Base-by-base conservation (phyloP, 1,140 invertebrate genomes). In the Tetramorium alpestre region DNA sequence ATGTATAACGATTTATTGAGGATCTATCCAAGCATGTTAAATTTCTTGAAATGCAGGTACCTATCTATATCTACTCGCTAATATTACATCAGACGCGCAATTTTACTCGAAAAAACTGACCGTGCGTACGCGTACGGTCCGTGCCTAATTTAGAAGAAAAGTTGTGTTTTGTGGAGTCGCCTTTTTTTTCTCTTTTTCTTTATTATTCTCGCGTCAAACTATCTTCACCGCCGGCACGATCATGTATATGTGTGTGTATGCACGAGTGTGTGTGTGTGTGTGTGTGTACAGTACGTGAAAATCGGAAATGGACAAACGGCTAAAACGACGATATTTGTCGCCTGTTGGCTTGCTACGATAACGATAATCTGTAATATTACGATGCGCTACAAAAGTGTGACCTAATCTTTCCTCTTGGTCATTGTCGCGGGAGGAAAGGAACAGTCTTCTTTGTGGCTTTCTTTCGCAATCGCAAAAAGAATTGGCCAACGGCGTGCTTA, bases 1-100 rank as follows among this genome's bases (percentile, higher is more conserved):
- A 94, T 94, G 94, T 94, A 94, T 94, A 94, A 94, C 94, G 93
- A 94, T 94, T 94, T 94, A 94, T 94, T 94, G 93, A 94, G 92
- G 92, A 94, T 89, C 94, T 94, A 94, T 94, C 90, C 91, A 94
- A 94, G 93, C 94, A 94, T 92, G 91, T 94, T 94, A 92, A 93
- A 93, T 94, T 94, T 94, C 91, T 93, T 92, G 92, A 94, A 94
- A 94, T 94, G 94, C 94, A 94, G 93, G 94, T 94, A 93, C 94
- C 93, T 94, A 94, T 92, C 93, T 94, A 94, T 94, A 93, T 92
- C 92, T 94, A 93, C 92, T 92, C 91, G 84, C 93, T 94, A 94
- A 89, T 87, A 87, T 94, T 94, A 93, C 91, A 93, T 91, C 92
- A 93, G 92, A 94, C 91, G 91, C 92, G 91, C 92, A 92, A 81